phyloP scores from a whole-genome alignment of 2,888 invertebrate genomes.

The Cataglyphis albicans region DNA sequence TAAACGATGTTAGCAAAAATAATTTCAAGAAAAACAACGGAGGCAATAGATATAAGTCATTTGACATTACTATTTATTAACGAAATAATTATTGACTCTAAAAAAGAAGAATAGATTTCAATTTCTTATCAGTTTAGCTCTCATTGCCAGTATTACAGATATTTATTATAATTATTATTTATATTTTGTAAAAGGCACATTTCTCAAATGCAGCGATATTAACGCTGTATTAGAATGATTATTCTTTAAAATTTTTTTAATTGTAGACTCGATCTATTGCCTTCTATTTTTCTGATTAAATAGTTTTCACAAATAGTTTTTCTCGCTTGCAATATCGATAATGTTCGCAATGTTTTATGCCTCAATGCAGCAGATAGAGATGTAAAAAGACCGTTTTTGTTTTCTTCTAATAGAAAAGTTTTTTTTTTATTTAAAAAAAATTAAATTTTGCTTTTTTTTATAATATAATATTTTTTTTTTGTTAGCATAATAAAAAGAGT shows the following conservation, averaged over 20 bases:
- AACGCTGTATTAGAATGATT: background rate
- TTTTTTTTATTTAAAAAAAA: no score
- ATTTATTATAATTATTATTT: background rate
- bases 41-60: background rate
- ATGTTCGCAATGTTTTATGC: background rate
- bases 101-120: background rate
- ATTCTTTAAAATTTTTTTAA: background rate
- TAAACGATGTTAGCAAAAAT: background rate
- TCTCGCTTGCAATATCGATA: background rate
- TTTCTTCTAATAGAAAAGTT: no score
- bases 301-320: background rate
- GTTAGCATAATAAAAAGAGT: no score
- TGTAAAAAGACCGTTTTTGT: no score
- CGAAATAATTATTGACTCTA: background rate
- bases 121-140: slow-evolving; percentile 3
- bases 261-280: background rate
- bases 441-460: no score
- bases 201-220: slow-evolving; percentile 1
- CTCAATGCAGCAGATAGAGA: background rate
- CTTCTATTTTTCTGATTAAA: background rate
- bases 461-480: no score
- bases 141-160: background rate
- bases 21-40: background rate
- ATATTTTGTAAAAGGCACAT: background rate
- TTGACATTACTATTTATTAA: background rate